These are phyloP conservation scores for Synergus japonicus DNA, from an alignment of 2,888 invertebrate genomes.

Conservation along the genomic window DNA sequence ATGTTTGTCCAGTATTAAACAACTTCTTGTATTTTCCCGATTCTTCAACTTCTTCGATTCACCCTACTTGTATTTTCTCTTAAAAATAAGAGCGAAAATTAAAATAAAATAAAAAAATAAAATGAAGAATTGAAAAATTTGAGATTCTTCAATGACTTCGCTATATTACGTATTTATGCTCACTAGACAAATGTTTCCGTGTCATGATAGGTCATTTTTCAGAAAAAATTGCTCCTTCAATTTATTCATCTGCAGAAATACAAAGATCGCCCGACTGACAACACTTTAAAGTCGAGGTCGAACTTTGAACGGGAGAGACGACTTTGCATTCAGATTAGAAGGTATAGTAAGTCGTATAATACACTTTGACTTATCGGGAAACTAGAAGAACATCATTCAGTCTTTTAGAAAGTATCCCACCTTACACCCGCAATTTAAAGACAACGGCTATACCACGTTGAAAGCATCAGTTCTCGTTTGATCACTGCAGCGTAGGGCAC, in stretches of 20 bases:
- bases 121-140: neutral
- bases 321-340: neutral
- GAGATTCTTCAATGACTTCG: neutral
- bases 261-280: conserved; percentile 42
- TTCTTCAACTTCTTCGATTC: no score
- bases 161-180: conserved; percentile 4
- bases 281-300: neutral
- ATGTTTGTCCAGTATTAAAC: no score
- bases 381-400: neutral
- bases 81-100: no score
- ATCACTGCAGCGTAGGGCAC: no score
- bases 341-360: neutral
- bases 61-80: no score
- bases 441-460: no score
- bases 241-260: conserved; percentile 54
- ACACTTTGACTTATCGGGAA: neutral
- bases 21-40: no score
- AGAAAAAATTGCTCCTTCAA: conserved; percentile 53
- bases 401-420: neutral
- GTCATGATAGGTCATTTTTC: conserved; percentile 50
- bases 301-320: neutral
- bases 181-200: conserved; percentile 39
- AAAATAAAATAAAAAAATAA: no score
- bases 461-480: no score
- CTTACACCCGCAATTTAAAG: neutral